Conservation (phyloP, 2,888 invertebrate genomes). For the Nezara viridula region DNA sequence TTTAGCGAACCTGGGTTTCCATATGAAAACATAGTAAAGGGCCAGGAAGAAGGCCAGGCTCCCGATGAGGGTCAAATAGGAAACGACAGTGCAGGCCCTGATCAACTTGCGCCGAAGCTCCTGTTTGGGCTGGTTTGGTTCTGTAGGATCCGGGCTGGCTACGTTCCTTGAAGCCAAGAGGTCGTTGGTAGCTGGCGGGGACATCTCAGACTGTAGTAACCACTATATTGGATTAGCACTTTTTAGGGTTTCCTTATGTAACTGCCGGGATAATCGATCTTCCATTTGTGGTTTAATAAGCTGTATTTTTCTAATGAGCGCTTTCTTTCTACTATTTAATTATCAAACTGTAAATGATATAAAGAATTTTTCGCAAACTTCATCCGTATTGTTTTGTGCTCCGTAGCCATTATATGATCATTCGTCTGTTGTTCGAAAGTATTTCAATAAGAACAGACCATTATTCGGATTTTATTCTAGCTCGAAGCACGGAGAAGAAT, state of each 20-base stretch:
- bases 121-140: background rate
- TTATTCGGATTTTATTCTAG: too few relatives aligned
- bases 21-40: constrained; percentile 53
- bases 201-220: background rate
- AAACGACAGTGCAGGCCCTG: constrained; percentile 50
- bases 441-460: too few relatives aligned
- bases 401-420: too few relatives aligned
- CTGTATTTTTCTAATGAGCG: too few relatives aligned
- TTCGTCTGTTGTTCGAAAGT: too few relatives aligned
- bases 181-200: constrained; percentile 34
- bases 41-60: constrained; percentile 34
- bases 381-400: too few relatives aligned
- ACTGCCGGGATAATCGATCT: background rate
- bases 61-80: constrained; percentile 26
- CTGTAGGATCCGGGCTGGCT: constrained; percentile 4
- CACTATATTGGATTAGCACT: background rate
- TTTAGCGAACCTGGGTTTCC: constrained; percentile 44
- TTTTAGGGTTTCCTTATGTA: constrained; percentile 17
- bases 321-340: too few relatives aligned
- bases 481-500: too few relatives aligned
- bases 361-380: too few relatives aligned
- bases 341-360: too few relatives aligned
- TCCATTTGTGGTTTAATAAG: background rate
- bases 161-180: background rate
- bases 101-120: constrained; percentile 6